phyloP scores from a whole-genome alignment of 2,888 invertebrate species.

The Temnothorax unifasciatus region DNA sequence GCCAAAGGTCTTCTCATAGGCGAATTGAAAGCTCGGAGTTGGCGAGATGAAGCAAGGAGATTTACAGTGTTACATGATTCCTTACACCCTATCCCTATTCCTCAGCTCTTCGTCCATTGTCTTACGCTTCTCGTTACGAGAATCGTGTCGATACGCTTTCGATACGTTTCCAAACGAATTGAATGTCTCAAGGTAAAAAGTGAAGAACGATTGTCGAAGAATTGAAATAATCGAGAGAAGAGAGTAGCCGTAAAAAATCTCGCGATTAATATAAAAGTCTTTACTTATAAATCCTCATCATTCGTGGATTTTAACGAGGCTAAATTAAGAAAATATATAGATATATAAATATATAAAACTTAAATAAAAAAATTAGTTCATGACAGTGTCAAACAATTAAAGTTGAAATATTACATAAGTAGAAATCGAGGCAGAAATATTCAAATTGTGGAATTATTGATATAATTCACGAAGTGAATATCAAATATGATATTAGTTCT shows the following conservation, averaged over 20 bases:
- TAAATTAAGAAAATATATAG: background rate
- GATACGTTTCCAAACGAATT: constrained; percentile 6
- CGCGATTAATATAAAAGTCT: background rate
- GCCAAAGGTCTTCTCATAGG: constrained; percentile 25
- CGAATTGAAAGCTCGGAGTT: constrained; percentile 22
- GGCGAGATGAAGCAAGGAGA: constrained; percentile 35
- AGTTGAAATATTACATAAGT: background rate
- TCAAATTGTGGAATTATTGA: background rate
- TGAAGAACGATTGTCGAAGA: constrained; percentile 55
- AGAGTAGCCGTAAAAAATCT: constrained; percentile 40
- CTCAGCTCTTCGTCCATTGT: constrained; percentile 23
- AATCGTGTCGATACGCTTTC: constrained; percentile 12
- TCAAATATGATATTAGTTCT: background rate
- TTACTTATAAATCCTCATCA: background rate
- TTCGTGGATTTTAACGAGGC: background rate
- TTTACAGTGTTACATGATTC: constrained; percentile 62
- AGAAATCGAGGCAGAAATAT: background rate
- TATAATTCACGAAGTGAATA: background rate
- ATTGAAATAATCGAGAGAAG: constrained; percentile 53
- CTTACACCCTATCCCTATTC: constrained; percentile 26
- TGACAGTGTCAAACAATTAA: background rate
- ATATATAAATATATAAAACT: background rate
- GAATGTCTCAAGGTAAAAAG: constrained; percentile 6
- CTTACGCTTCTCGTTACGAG: constrained; percentile 60
- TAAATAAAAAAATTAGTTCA: background rate